Evolutionary conservation across 2,113 vertebrate species (phyloP).

Genomic region (Forbesichthys papilliferus): DNA sequence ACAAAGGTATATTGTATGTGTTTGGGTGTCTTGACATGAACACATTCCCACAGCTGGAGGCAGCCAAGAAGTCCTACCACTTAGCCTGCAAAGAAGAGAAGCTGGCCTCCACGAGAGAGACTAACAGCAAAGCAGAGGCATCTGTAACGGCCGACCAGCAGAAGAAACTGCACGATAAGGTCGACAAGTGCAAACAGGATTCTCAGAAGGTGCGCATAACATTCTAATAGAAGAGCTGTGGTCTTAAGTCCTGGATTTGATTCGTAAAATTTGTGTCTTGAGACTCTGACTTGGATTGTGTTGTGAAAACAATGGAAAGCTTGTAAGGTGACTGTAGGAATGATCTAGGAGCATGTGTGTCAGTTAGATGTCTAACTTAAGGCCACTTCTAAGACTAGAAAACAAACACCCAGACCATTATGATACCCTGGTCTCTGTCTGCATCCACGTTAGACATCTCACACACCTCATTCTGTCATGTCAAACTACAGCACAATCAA

Average conservation of each 20-base stretch:
- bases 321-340: too few relatives aligned
- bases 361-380: too few relatives aligned
- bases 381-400: too few relatives aligned
- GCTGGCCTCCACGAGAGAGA: slow-evolving; percentile 85
- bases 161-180: slow-evolving; percentile 94
- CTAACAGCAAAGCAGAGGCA: slow-evolving; percentile 86
- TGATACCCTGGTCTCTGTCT: too few relatives aligned
- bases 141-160: slow-evolving; percentile 87
- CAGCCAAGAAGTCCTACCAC: slow-evolving; percentile 92
- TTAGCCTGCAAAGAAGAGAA: slow-evolving; percentile 96
- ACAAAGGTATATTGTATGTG: neutral
- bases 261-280: too few relatives aligned
- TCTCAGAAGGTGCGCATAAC: slow-evolving; percentile 85
- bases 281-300: neutral
- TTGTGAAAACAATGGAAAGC: neutral
- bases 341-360: too few relatives aligned
- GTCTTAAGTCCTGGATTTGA: neutral
- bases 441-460: too few relatives aligned
- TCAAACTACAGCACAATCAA: too few relatives aligned
- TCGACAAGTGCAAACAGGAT: slow-evolving; percentile 94
- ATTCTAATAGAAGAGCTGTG: too few relatives aligned
- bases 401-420: too few relatives aligned
- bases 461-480: too few relatives aligned
- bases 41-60: slow-evolving; percentile 79
- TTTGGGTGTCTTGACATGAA: neutral